Evolutionary conservation across 1,140 invertebrate species (phyloP).

Genomic region (Macrotrachela quadricornifera): DNA sequence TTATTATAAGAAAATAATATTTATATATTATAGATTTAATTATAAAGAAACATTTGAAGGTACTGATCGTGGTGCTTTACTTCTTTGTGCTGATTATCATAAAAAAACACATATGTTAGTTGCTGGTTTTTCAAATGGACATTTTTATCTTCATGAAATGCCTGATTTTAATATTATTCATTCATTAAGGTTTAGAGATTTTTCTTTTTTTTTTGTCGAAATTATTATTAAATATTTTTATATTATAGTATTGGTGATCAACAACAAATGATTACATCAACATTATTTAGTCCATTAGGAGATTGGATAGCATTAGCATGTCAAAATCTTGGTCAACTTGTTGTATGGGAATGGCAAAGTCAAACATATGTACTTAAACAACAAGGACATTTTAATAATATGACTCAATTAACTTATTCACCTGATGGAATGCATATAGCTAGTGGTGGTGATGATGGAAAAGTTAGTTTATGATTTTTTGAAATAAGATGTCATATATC

Average conservation of each 20-base stretch:
- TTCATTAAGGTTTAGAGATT: conserved; percentile 42
- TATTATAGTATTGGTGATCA: conserved; percentile 41
- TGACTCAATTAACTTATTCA: conserved; percentile 60
- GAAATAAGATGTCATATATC: too few relatives aligned
- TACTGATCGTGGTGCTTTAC: not conserved
- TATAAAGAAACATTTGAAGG: conserved; percentile 2
- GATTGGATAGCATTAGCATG: conserved; percentile 80
- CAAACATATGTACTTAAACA: conserved; percentile 95
- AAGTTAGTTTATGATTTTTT: conserved; percentile 32
- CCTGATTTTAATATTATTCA: conserved; percentile 76
- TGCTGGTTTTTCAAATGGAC: conserved; percentile 53
- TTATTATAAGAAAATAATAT: not conserved
- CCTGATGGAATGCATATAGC: conserved; percentile 67
- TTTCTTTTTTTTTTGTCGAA: not conserved
- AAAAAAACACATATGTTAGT: conserved; percentile 51
- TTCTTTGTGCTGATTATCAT: conserved; percentile 49
- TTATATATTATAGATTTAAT: not conserved
- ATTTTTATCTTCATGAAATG: conserved; percentile 72
- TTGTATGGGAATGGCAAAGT: conserved; percentile 98
- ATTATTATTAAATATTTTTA: conserved; percentile 8
- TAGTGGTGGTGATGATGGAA: conserved; percentile 80
- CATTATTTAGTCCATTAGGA: conserved; percentile 58
- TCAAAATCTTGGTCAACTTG: conserved; percentile 53
- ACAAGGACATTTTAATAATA: conserved; percentile 70
- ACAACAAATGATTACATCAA: conserved; percentile 50